Conservation (phyloP, 2,888 invertebrate species). For the Trisateles emortualis region DNA sequence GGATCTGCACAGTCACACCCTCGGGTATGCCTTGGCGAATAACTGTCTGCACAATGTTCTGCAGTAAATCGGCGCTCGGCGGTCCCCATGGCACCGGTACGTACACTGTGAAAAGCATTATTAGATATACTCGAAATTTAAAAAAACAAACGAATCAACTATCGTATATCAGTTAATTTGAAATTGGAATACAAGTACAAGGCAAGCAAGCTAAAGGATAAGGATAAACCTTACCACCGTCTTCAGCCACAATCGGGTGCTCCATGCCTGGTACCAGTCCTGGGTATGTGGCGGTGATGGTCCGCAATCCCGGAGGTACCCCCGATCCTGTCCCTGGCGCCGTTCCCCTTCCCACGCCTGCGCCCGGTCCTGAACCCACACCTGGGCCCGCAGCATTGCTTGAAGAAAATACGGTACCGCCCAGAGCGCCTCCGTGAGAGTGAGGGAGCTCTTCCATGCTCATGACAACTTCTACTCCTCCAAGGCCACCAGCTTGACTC, state of each 20-base stretch:
- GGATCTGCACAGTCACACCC: slow-evolving; percentile 51
- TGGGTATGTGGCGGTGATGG: no score
- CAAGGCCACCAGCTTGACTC: slow-evolving; percentile 55
- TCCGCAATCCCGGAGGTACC: no score
- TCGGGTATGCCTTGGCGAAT: slow-evolving; percentile 66
- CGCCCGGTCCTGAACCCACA: neutral
- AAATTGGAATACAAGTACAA: neutral
- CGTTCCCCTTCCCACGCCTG: neutral
- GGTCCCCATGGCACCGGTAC: slow-evolving; percentile 62
- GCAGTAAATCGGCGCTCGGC: slow-evolving; percentile 62
- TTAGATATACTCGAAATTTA: neutral
- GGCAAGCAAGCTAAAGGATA: neutral
- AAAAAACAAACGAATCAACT: no score
- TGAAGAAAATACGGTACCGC: slow-evolving; percentile 31
- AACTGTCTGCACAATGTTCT: slow-evolving; percentile 64
- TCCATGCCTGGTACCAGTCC: neutral
- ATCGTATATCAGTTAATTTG: no score
- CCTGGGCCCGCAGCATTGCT: slow-evolving; percentile 10
- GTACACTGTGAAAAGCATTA: slow-evolving; percentile 50
- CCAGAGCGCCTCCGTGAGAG: slow-evolving; percentile 45
- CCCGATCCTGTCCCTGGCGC: neutral
- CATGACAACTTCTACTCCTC: slow-evolving; percentile 72
- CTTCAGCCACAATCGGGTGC: slow-evolving; percentile 3
- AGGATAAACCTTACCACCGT: slow-evolving; percentile 1
- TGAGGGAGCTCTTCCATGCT: slow-evolving; percentile 72